Conservation (phyloP, 2,797 vertebrate genomes). For the Melanotaenia boesemani region DNA sequence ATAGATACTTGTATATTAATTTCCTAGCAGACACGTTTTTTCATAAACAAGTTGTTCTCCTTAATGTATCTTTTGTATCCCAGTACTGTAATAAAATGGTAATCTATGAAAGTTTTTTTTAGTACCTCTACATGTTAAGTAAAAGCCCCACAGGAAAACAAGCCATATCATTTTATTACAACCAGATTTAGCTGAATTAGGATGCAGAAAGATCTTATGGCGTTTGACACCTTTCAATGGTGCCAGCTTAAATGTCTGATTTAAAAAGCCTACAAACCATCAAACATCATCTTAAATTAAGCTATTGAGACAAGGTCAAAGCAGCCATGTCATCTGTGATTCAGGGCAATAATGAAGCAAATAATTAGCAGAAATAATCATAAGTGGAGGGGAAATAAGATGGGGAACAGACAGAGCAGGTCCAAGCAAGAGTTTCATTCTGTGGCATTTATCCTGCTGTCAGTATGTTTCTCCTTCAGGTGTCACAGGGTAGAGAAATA, state of each 20-base stretch:
- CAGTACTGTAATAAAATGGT: slow-evolving; percentile 1
- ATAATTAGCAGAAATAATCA: background rate
- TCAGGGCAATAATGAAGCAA: background rate
- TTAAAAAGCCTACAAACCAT: background rate
- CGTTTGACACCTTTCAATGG: background rate
- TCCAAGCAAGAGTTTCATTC: too few species aligned
- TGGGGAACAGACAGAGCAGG: background rate
- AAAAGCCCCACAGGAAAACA: background rate
- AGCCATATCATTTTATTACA: background rate
- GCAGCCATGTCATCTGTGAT: background rate
- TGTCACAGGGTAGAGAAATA: too few species aligned
- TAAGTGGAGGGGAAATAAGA: background rate
- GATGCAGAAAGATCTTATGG: background rate
- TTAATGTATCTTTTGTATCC: slow-evolving; percentile 1
- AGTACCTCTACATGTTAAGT: background rate
- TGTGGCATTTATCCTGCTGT: background rate
- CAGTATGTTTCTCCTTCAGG: background rate
- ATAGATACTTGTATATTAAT: slow-evolving; percentile 32
- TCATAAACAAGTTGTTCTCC: slow-evolving; percentile 37
- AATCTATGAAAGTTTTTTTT: background rate
- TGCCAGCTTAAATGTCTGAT: background rate
- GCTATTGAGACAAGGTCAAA: background rate
- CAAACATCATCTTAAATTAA: background rate
- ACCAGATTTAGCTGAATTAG: background rate
- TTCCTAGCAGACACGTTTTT: slow-evolving; percentile 41